These are phyloP conservation scores for Ditula angustiorana DNA, from an alignment of 2,888 invertebrate species.

Conservation along the genomic window DNA sequence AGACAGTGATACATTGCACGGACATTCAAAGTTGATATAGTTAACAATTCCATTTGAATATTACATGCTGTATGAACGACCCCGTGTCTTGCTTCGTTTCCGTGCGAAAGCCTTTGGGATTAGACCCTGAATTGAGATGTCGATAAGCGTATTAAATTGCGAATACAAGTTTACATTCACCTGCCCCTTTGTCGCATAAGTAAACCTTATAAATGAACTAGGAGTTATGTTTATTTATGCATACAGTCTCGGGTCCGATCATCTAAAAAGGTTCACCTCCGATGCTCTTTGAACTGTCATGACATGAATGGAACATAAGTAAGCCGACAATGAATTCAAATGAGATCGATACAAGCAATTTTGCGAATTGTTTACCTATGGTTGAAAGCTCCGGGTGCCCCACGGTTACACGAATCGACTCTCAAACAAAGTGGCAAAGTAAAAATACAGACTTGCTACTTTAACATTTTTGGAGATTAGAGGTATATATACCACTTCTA, in stretches of 20 bases:
- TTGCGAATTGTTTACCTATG: background rate
- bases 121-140: conserved; percentile 14
- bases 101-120: conserved; percentile 8
- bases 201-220: conserved; percentile 23
- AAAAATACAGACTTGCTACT: no score
- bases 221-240: background rate
- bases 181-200: conserved; percentile 5
- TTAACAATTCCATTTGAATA: conserved; percentile 34
- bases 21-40: conserved; percentile 10
- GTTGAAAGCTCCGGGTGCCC: background rate
- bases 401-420: no score
- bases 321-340: background rate
- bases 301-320: background rate
- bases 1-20: background rate
- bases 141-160: conserved; percentile 20
- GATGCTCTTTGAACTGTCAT: background rate
- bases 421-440: no score
- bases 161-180: conserved; percentile 15
- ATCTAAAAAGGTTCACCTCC: background rate
- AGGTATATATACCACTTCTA: no score
- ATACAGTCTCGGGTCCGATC: background rate
- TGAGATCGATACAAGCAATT: background rate
- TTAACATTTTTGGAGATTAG: no score
- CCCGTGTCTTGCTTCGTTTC: background rate
- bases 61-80: conserved; percentile 17